Evolutionary conservation across 2,113 vertebrate species (phyloP), one percentile per base, ranked within the genome.

Genomic region (Hiodon alosoides): DNA sequence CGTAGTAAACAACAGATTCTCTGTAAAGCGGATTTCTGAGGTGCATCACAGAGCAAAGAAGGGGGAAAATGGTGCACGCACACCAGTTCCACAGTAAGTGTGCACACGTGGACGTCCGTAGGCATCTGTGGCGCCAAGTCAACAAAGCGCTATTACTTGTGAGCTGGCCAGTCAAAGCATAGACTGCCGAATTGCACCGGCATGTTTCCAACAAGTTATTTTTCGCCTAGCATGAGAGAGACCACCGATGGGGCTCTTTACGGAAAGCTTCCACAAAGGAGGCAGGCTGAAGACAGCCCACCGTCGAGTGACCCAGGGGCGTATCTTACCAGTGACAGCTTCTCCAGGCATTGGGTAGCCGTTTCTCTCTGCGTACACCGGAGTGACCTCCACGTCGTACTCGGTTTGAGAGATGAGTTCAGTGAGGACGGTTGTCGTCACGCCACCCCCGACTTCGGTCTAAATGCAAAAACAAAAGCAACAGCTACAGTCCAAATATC

Each of bases 331-430:
- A 55, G 97, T 99, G 57, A 90, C 87, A 61, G 90, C 95, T 2
- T 89, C 78, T 69, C 93, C 94, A 66, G 83, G 80, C 87, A 90
- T 87, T 0, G 94, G 88, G 85, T 82, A 60, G 60, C 93, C 94
- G 64, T 88, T 80, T 7, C 94, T 93, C 69, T 93, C 93, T 0
- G 96, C 95, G 0, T 96, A 97, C 0, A 95, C 81, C 0, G 97
- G 94, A 73, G 93, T 93, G 31, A 98, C 92, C 5, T 90, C 87
- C 70, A 98, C 78, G 0, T 86, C 84, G 76, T 99, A 98, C 31
- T 91, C 87, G 2, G 94, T 97, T 87, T 95, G 94, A 4, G 97
- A 99, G 13, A 87, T 83, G 73, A 99, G 93, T 79, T 94, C 93
- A 76, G 90, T 89, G 74, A 99, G 84, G 14, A 79, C 46, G 7